These are phyloP conservation scores for Tamias sibiricus DNA, from an alignment of 2,113 vertebrate genomes.

Conservation along the genomic window DNA sequence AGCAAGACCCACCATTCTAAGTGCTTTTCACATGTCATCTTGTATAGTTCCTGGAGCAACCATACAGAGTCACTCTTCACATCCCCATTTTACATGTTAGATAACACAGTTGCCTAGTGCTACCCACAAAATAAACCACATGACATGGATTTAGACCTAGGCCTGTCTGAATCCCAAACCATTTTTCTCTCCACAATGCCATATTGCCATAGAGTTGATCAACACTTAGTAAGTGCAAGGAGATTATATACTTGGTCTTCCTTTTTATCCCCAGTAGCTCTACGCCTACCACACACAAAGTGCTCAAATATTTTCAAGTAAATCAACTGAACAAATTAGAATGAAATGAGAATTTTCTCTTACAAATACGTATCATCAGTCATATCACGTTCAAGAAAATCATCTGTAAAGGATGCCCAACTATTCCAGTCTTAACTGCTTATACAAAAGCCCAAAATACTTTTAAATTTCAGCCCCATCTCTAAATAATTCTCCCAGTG, in stretches of 20 bases:
- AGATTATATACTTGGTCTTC: neutral
- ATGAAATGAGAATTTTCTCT: slow-evolving; percentile 12
- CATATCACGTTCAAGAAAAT: neutral
- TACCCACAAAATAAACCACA: neutral
- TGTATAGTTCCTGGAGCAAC: neutral
- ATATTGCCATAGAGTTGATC: too few species aligned
- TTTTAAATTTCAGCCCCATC: neutral
- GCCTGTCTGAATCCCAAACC: neutral
- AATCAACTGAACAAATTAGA: neutral
- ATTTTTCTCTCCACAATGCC: neutral
- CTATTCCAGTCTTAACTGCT: neutral
- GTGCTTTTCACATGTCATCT: neutral
- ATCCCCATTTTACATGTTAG: neutral
- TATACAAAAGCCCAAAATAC: neutral
- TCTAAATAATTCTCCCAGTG: neutral
- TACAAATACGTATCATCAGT: neutral
- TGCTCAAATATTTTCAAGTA: neutral
- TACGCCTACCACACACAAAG: neutral
- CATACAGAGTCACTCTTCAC: neutral
- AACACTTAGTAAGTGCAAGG: neutral
- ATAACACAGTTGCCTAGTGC: neutral
- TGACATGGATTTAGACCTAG: neutral
- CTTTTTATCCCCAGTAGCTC: neutral
- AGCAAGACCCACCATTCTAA: neutral
- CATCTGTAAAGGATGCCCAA: neutral